Evolutionary conservation across 1,140 invertebrate species (phyloP).

Genomic region (Druon quercuslanigerum): DNA sequence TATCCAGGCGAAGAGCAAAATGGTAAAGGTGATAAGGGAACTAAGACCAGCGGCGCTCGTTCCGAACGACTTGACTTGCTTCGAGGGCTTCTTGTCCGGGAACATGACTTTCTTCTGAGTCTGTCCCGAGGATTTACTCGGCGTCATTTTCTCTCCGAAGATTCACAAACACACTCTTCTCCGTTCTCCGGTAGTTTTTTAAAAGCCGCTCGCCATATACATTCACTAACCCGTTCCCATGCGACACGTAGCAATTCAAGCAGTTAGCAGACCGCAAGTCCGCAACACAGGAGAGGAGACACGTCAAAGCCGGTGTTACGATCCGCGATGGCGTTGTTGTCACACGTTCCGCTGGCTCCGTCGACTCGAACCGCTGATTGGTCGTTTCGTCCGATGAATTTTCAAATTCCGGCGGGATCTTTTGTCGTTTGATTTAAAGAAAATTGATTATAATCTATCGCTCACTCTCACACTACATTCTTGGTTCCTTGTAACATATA

Average conservation of each 20-base stretch:
- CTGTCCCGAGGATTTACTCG: slow-evolving; percentile 61
- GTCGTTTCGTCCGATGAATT: too few species aligned
- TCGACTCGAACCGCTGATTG: too few species aligned
- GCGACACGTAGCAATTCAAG: slow-evolving; percentile 51
- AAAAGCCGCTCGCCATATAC: slow-evolving; percentile 50
- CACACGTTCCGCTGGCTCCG: too few species aligned
- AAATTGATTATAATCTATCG: too few species aligned
- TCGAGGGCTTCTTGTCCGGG: slow-evolving; percentile 66
- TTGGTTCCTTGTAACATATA: too few species aligned
- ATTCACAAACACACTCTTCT: slow-evolving; percentile 30
- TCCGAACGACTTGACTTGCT: slow-evolving; percentile 74
- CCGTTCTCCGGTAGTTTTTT: slow-evolving; percentile 36
- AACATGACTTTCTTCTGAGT: slow-evolving; percentile 66
- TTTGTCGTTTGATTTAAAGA: too few species aligned
- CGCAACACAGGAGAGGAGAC: slow-evolving; percentile 51
- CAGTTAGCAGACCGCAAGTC: slow-evolving; percentile 40
- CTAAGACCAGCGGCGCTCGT: slow-evolving; percentile 81
- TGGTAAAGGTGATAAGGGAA: slow-evolving; percentile 92
- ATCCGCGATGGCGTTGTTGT: slow-evolving; percentile 50
- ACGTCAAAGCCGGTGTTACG: slow-evolving; percentile 57
- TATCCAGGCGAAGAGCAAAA: slow-evolving; percentile 95
- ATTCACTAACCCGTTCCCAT: slow-evolving; percentile 42
- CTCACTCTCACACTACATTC: too few species aligned
- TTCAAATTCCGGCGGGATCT: too few species aligned
- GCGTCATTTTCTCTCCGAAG: slow-evolving; percentile 52